These are phyloP conservation scores for Carabus problematicus DNA, from an alignment of 2,888 invertebrate genomes.

Conservation along the genomic window DNA sequence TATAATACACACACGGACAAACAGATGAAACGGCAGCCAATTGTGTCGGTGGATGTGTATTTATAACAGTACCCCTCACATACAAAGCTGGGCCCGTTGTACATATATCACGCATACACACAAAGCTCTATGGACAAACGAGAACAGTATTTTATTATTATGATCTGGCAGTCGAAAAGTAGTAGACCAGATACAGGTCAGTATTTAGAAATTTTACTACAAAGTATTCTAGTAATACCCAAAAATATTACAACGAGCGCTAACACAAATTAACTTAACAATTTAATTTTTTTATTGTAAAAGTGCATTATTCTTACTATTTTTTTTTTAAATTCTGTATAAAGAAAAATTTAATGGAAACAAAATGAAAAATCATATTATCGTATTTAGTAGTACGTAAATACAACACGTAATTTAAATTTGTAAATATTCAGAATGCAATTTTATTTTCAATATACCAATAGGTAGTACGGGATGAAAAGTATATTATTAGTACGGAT, in stretches of 20 bases:
- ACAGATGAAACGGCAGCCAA: background rate
- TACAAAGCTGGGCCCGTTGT: no score
- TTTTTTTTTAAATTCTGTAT: no score
- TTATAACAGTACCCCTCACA: background rate
- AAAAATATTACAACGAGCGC: no score
- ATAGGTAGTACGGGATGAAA: background rate
- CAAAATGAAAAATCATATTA: no score
- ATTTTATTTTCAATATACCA: no score
- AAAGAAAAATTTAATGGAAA: no score
- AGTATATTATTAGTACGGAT: background rate
- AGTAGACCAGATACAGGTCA: background rate
- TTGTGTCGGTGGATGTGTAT: background rate
- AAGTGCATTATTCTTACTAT: no score
- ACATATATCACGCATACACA: constrained; percentile 3
- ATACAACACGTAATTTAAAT: no score
- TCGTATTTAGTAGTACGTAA: no score
- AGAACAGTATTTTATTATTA: constrained; percentile 16
- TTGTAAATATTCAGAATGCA: no score
- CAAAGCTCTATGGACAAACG: constrained; percentile 12
- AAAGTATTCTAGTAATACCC: background rate
- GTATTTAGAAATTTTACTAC: background rate
- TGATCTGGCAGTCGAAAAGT: background rate
- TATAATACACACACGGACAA: constrained; percentile 8
- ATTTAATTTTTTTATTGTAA: no score
- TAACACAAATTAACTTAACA: no score